These are phyloP conservation scores for Falco peregrinus DNA, from an alignment of 2,797 vertebrate species.

Conservation along the genomic window DNA sequence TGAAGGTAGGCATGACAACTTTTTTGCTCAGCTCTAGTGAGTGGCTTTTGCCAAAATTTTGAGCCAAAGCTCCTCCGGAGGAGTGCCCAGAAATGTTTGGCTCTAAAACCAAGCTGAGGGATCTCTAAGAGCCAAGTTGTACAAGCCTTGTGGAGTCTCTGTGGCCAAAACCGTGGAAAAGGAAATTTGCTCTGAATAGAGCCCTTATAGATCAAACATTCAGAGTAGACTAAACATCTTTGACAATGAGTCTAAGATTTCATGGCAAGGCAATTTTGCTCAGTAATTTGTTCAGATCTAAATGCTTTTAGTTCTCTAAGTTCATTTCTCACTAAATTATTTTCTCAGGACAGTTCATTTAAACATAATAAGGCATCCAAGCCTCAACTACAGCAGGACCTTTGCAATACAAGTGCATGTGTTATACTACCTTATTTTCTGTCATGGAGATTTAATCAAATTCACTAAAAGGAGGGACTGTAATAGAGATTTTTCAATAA, in stretches of 20 bases:
- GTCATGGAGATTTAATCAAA: constrained; percentile 72
- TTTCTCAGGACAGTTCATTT: constrained; percentile 75
- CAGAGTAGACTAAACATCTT: constrained; percentile 75
- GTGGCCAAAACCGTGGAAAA: constrained; percentile 58
- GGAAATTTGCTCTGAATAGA: constrained; percentile 70
- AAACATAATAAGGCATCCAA: constrained; percentile 59
- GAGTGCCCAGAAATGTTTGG: constrained; percentile 48
- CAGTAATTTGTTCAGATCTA: constrained; percentile 76
- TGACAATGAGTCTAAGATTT: constrained; percentile 77
- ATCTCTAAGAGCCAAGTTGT: constrained; percentile 20
- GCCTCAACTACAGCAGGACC: constrained; percentile 12
- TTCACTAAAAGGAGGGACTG: constrained; percentile 53
- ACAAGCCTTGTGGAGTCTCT: constrained; percentile 22
- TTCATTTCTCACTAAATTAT: constrained; percentile 78
- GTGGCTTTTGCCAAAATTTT: constrained; percentile 61
- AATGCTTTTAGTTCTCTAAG: constrained; percentile 71
- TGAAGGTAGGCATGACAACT: constrained; percentile 38
- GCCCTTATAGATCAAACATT: constrained; percentile 71
- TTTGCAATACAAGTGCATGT: constrained; percentile 18
- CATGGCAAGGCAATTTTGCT: constrained; percentile 76
- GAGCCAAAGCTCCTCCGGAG: constrained; percentile 40
- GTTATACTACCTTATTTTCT: constrained; percentile 71
- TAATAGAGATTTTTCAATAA: constrained; percentile 76
- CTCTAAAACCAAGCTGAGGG: constrained; percentile 13
- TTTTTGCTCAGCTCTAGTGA: constrained; percentile 19